A percentile compares a stretch with the other conserved stretches of the same genome.
Evolutionary conservation across 2,113 vertebrate genomes (phyloP).

Genomic region (Carollia perspicillata): DNA sequence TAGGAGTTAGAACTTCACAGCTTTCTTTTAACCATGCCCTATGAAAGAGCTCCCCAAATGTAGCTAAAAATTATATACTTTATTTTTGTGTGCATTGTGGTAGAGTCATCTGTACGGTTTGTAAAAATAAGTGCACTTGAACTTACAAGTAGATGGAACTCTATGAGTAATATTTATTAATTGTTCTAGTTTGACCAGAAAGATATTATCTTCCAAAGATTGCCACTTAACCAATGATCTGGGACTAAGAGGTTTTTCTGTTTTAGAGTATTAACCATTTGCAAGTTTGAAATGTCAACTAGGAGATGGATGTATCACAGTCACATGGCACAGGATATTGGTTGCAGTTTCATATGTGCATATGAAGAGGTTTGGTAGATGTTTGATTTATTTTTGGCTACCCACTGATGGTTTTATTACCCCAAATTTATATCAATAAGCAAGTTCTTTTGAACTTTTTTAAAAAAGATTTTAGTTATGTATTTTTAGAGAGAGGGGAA

Average conservation of each 20-base stretch:
- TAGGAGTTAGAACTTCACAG: not conserved
- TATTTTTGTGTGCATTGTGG: not conserved
- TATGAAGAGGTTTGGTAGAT: conserved; percentile 31
- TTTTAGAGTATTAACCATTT: conserved; percentile 13
- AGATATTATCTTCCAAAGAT: not conserved
- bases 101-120: not conserved
- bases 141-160: not conserved
- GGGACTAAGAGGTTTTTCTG: not conserved
- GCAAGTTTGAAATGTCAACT: conserved; percentile 19
- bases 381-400: not conserved
- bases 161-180: conserved; percentile 19
- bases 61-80: not conserved
- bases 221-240: not conserved
- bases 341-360: not conserved
- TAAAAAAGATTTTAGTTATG: too few relatives aligned
- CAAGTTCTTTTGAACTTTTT: not conserved
- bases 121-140: not conserved
- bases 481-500: too few relatives aligned
- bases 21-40: conserved; percentile 19
- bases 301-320: not conserved
- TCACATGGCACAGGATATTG: not conserved
- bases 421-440: not conserved
- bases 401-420: not conserved
- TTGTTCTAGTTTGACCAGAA: conserved; percentile 9
- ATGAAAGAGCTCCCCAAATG: not conserved